Conservation (phyloP, 2,888 invertebrate species). For the Dysmachus trigonus region DNA sequence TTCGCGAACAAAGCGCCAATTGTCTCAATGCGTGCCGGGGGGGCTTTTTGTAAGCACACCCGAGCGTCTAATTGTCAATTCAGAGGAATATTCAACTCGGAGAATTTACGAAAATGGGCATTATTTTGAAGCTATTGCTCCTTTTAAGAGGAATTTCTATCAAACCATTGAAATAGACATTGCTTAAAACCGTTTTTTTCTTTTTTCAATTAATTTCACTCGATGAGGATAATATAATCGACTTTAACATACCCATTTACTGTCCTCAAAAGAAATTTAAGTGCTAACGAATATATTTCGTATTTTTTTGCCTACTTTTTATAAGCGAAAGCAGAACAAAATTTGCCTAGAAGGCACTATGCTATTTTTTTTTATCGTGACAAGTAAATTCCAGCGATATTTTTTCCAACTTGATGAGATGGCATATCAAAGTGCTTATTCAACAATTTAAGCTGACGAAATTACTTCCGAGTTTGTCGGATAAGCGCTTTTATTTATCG, state of each 20-base stretch:
- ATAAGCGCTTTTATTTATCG: neutral
- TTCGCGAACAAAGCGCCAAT: neutral
- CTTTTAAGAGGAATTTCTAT: neutral
- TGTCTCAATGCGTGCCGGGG: neutral
- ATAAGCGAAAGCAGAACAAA: neutral
- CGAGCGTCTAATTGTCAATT: neutral
- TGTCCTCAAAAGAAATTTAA: neutral
- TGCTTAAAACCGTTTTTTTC: neutral
- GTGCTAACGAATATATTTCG: neutral
- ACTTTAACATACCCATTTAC: neutral
- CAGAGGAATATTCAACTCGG: neutral
- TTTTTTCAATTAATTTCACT: neutral
- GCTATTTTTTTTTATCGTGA: neutral
- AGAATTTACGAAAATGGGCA: neutral
- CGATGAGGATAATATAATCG: neutral
- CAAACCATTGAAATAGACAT: neutral
- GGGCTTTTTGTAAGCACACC: neutral
- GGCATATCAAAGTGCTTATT: neutral
- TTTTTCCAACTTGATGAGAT: neutral
- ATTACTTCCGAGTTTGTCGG: neutral
- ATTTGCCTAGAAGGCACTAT: neutral
- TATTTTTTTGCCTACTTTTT: neutral
- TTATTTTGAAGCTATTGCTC: neutral
- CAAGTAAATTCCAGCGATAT: neutral
- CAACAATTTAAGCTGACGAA: neutral